Base-by-base conservation (phyloP, 2,113 vertebrate genomes). In the Perognathus longimembris region DNA sequence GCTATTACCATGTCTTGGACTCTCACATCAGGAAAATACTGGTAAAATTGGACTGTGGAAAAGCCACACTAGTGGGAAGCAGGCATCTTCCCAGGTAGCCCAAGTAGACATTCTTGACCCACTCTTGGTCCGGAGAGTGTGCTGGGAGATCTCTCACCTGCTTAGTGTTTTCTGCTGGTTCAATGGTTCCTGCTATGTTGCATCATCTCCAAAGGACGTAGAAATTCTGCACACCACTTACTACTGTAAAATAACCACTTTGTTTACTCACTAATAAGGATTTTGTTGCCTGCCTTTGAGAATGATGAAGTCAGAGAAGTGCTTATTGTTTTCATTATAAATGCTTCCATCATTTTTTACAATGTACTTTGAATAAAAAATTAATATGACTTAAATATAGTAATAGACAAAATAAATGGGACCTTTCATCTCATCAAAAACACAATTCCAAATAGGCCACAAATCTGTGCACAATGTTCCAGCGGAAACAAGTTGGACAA, bases 351-450 rank as follows among this genome's bases (percentile, higher is more conserved):
- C 38, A 30, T 36, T 64, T 67, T 80, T 64, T 66, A n/a, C 34
- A 36, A 18, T 82, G 70, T 24, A 70, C 40, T 93, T 93, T 83
- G 17, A 93, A 85, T 21, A 83, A 59, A 61, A 14, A 70, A 28
- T 71, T 57, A 71, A 57, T 38, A 28, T 57, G 57, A 74, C 74
- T 30, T 36, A 42, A 74, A 73, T 50, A 21, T 54, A 64, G 21
- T 45, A 70, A 61, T 32, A 3, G 11, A 24, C 28, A 95, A 89
- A 88, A 86, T 22, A 91, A 93, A 91, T 83, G 10, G 84, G 21
- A 4, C 6, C 15, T 77, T 82, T 45, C 70, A 38, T 88, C 82
- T 92, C 64, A 18, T 38, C 54, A 94, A 78, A 92, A 59, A 21
- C 75, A 18, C 26, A 85, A 92, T 66, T n/a, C 38, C 34, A 86